phyloP scores from a whole-genome alignment of 2,113 vertebrate species.

The Thoracochromis brauschi region DNA sequence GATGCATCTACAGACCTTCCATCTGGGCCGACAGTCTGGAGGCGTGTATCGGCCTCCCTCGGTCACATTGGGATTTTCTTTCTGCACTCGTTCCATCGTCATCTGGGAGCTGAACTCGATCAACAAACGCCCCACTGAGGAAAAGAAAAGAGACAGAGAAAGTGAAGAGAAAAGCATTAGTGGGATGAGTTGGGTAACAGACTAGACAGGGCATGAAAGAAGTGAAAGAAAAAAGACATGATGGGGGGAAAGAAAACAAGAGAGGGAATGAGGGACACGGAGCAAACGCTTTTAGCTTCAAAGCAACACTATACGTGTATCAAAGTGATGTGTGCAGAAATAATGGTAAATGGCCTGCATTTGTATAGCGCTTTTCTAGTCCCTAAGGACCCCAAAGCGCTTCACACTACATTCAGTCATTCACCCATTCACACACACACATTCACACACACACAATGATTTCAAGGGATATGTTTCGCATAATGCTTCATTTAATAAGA shows the following conservation, averaged over 20 bases:
- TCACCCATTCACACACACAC: too few relatives aligned
- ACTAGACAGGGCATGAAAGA: neutral
- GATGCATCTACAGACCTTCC: constrained; percentile 66
- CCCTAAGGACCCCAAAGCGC: too few relatives aligned
- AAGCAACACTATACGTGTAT: constrained; percentile 17
- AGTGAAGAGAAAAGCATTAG: neutral
- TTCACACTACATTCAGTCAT: too few relatives aligned
- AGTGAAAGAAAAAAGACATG: neutral
- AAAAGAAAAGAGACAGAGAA: neutral
- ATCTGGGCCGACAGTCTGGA: constrained; percentile 82
- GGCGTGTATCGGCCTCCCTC: constrained; percentile 89
- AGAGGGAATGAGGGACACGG: neutral
- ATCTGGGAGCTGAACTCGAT: constrained; percentile 97
- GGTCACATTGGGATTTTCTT: constrained; percentile 92
- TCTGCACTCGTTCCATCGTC: constrained; percentile 95
- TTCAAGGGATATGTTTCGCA: constrained; percentile 17
- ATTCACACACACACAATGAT: too few relatives aligned
- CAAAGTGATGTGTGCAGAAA: constrained; percentile 32
- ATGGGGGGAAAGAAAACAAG: neutral
- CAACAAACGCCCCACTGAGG: constrained; percentile 88
- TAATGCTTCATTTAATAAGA: constrained; percentile 42
- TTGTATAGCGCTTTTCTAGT: too few relatives aligned
- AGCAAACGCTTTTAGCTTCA: constrained; percentile 24
- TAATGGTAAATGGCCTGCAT: too few relatives aligned
- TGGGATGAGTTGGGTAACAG: neutral